phyloP scores from a whole-genome alignment of 2,797 vertebrate species.

The Sphenopsis melanotis region DNA sequence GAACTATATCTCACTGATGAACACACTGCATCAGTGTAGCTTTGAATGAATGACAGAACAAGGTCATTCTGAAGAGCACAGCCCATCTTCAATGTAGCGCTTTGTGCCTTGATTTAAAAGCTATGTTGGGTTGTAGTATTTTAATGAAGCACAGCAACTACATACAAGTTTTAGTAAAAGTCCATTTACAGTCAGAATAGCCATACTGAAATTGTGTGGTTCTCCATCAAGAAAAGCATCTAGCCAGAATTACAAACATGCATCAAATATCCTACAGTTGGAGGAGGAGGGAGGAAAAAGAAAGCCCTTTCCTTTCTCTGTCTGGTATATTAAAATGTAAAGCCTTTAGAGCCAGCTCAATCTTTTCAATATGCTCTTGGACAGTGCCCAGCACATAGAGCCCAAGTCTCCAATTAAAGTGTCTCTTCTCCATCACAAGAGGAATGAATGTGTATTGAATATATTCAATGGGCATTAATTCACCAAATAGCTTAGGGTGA shows the following conservation, averaged over 20 bases:
- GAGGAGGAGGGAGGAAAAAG: not conserved
- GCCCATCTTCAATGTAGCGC: not conserved
- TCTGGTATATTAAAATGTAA: not conserved
- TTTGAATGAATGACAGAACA: not conserved
- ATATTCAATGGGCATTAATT: not conserved
- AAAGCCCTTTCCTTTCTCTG: not conserved
- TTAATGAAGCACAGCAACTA: not conserved
- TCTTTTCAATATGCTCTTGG: not conserved
- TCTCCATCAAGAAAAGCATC: not conserved
- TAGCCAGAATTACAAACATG: not conserved
- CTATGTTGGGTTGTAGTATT: not conserved
- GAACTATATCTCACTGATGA: not conserved
- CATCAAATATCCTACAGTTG: not conserved
- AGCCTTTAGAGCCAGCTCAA: not conserved
- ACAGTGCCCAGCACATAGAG: not conserved
- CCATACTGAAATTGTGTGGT: not conserved
- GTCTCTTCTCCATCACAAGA: not conserved
- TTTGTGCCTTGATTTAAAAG: not conserved
- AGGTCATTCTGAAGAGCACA: not conserved
- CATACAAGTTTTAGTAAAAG: not conserved
- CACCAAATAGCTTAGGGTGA: not conserved
- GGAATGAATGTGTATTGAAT: not conserved
- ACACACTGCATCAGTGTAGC: not conserved
- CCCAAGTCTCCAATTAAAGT: not conserved
- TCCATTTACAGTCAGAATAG: not conserved